Percentiles rank a stretch among this genome's conserved stretches.
These are phyloP conservation scores for Tenualosa ilisha DNA, from an alignment of 2,797 vertebrate genomes.

Conservation along the genomic window DNA sequence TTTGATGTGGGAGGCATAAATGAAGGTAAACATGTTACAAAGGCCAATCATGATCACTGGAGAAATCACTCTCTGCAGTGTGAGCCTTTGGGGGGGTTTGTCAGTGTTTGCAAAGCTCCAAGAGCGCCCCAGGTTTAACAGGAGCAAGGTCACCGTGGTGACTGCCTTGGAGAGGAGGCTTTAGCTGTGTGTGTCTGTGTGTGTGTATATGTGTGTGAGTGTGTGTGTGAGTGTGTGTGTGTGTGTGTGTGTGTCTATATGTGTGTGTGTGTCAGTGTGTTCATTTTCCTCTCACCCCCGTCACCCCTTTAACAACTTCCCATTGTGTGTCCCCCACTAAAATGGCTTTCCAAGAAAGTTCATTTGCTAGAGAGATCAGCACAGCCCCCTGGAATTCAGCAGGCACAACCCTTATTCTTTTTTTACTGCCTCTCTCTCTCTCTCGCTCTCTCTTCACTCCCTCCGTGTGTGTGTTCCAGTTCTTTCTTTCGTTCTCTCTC, in stretches of 20 bases:
- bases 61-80: not conserved
- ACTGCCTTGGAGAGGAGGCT: slow-evolving; percentile 27
- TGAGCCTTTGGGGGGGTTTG: not conserved
- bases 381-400: slow-evolving; percentile 42
- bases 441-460: not conserved
- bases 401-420: slow-evolving; percentile 34
- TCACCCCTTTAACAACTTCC: slow-evolving; percentile 37
- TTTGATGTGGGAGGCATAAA: slow-evolving; percentile 5
- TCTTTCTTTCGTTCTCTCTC: slow-evolving; percentile 23
- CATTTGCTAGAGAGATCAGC: slow-evolving; percentile 38
- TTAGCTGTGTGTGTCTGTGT: slow-evolving; percentile 28
- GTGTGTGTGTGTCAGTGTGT: slow-evolving; percentile 23
- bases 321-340: slow-evolving; percentile 43
- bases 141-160: slow-evolving; percentile 5
- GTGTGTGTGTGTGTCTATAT: slow-evolving; percentile 23
- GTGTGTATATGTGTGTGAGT: slow-evolving; percentile 30
- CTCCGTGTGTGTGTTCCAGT: slow-evolving; percentile 22
- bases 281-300: slow-evolving; percentile 32
- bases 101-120: slow-evolving; percentile 19
- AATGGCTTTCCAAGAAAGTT: slow-evolving; percentile 50
- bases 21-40: not conserved
- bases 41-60: not conserved
- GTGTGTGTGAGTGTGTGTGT: slow-evolving; percentile 31
- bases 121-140: slow-evolving; percentile 4
- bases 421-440: not conserved